Evolutionary conservation across 2,888 invertebrate genomes (phyloP).

Genomic region (Stenodera caucasica): DNA sequence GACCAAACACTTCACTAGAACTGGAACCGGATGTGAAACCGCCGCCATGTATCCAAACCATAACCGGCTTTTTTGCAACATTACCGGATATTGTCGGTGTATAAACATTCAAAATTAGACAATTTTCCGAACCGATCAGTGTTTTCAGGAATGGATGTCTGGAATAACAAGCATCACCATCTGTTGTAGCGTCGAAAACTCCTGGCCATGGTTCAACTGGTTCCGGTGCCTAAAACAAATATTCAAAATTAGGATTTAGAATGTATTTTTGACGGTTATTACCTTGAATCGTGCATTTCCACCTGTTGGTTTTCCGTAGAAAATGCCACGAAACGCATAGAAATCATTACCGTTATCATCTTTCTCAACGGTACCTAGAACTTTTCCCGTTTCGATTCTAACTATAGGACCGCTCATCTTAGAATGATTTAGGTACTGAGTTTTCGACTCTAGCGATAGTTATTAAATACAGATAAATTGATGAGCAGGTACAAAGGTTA

Average conservation of each 20-base stretch:
- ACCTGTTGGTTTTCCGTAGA: background rate
- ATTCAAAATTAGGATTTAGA: background rate
- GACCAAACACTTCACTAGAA: conserved; percentile 40
- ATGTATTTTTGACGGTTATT: too few species aligned
- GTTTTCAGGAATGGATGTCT: conserved; percentile 25
- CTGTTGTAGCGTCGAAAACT: conserved; percentile 36
- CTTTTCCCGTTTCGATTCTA: background rate
- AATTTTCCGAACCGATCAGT: conserved; percentile 43
- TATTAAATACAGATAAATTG: too few species aligned
- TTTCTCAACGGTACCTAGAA: background rate
- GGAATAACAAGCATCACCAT: conserved; percentile 35
- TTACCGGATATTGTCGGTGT: conserved; percentile 18
- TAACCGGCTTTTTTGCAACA: conserved; percentile 41
- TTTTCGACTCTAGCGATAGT: too few species aligned
- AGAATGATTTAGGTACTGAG: too few species aligned
- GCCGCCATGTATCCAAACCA: conserved; percentile 59
- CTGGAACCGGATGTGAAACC: conserved; percentile 54
- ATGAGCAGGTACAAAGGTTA: too few species aligned
- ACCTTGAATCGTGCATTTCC: background rate
- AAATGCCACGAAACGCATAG: background rate
- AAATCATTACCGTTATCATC: background rate
- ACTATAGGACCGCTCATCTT: background rate
- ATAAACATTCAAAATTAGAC: conserved; percentile 45
- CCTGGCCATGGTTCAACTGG: conserved; percentile 37
- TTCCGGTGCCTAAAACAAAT: conserved; percentile 31